Evolutionary conservation across 2,113 vertebrate genomes (phyloP), one percentile per base, ranked within the genome.

Genomic region (Hippocampus barbouri): DNA sequence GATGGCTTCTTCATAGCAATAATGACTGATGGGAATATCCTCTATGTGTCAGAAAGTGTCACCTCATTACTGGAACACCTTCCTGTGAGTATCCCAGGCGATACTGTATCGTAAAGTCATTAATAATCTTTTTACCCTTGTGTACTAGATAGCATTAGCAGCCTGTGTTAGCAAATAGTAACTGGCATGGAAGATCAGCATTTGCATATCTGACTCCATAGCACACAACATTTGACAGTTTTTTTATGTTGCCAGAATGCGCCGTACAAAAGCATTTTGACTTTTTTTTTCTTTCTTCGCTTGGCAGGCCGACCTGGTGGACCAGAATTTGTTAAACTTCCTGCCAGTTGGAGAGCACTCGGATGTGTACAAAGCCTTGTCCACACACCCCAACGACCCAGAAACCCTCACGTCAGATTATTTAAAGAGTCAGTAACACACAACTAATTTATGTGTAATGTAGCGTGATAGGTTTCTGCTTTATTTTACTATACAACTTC

Each of bases 1-100:
- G 97, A 99, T 92, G 97, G 97, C 66, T 99, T 99, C 93, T 98
- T 99, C 91, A 94, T 99, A 91, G 97, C 96, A 91, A 96, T 98
- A 93, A 98, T 98, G 96, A 98, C 96, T 79, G 97, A 98, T 90
- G 97, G 97, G 88, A 98, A 95, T 90, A 97, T 99, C 91, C 96
- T 99, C 87, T 98, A 98, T 71, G 95, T 99, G 71, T 99, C 97
- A 68, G 97, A 99, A 88, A 99, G 96, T 79, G 89, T 99, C 90
- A 98, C 97, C 85, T 96, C 97, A 79, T 93, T 99, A 92, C 93
- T 99, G 93, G 97, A 99, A 92, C 97, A 99, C 90, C 94, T 99
- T 82, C 97, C 97, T 85, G 97, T 99, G 93, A 97, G 95, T 94
- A 90, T 71, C 69, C 49, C 21, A 2, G 5, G 6, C 6, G 72